phyloP scores from a whole-genome alignment of 2,113 vertebrate genomes.

The Amblyopsis rosae region DNA sequence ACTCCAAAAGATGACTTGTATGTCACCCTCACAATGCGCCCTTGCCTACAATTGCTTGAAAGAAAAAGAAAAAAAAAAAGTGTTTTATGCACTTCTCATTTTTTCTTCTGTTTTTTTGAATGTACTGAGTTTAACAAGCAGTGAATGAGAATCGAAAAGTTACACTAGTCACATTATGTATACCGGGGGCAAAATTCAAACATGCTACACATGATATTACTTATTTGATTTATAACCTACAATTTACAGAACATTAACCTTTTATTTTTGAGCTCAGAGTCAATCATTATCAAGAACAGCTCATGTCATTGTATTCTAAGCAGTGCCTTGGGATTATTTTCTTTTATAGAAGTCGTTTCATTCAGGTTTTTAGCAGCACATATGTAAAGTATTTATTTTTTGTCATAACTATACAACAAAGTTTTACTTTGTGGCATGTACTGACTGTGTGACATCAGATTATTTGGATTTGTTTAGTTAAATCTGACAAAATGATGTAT shows the following conservation, averaged over 20 bases:
- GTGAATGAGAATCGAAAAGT: no score
- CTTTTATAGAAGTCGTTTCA: constrained; percentile 35
- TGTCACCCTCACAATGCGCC: no score
- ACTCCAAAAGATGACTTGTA: no score
- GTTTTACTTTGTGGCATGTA: constrained; percentile 16
- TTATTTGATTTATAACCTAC: constrained; percentile 8
- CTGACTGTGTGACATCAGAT: not conserved
- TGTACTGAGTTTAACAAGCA: no score
- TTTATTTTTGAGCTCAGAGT: not conserved
- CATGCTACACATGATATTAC: constrained; percentile 19
- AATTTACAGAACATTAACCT: not conserved
- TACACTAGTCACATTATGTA: no score
- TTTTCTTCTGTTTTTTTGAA: no score
- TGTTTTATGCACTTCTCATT: no score
- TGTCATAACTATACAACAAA: constrained; percentile 23
- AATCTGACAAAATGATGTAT: constrained; percentile 26
- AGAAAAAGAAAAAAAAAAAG: no score
- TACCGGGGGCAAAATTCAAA: not conserved
- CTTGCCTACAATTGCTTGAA: no score
- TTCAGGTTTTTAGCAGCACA: constrained; percentile 47
- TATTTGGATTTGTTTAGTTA: not conserved
- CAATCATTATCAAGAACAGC: constrained; percentile 28
- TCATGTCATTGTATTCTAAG: constrained; percentile 48
- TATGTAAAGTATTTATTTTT: constrained; percentile 51
- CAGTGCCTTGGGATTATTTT: constrained; percentile 70